Evolutionary conservation across 2,113 vertebrate genomes (phyloP).

Genomic region (Isurus oxyrinchus): DNA sequence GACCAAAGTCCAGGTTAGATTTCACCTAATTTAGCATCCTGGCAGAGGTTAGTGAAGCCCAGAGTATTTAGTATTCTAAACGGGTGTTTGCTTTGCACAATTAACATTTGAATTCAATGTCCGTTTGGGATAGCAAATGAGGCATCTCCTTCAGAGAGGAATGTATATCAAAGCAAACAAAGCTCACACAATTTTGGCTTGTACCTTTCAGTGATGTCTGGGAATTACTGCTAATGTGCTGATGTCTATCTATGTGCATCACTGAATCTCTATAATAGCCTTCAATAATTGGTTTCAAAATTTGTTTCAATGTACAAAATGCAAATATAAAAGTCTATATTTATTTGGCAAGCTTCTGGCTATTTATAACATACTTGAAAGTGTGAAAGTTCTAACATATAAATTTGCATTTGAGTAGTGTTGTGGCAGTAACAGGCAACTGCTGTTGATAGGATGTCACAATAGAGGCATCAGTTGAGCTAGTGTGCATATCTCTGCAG

Average conservation of each 20-base stretch:
- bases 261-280: not conserved
- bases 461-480: not conserved
- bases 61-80: not conserved
- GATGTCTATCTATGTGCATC: not conserved
- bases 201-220: not conserved
- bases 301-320: not conserved
- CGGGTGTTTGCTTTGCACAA: not conserved
- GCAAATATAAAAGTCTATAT: not conserved
- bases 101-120: not conserved
- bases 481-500: not conserved
- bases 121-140: not conserved
- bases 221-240: not conserved
- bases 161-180: not conserved
- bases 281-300: constrained; percentile 5
- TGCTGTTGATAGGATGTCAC: not conserved
- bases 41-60: not conserved
- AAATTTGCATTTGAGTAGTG: not conserved
- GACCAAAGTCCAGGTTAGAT: not conserved
- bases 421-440: not conserved
- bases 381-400: not conserved
- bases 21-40: not conserved
- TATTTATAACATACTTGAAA: not conserved
- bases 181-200: not conserved
- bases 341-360: not conserved
- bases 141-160: not conserved